Conservation (phyloP, 2,797 vertebrate species). For the Rhinophrynus dorsalis region DNA sequence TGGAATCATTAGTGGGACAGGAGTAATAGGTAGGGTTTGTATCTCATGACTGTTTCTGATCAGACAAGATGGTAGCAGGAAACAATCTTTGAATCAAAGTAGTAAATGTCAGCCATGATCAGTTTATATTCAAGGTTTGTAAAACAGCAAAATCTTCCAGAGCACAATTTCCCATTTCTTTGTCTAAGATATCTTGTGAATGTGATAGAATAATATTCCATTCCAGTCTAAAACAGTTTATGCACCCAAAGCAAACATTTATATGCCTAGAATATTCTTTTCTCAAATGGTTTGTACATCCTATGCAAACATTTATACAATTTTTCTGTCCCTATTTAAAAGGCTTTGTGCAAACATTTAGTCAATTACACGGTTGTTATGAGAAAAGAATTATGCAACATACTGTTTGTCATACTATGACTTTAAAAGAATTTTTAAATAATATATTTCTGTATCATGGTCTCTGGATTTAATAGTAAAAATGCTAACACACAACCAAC, state of each 20-base stretch:
- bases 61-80: too few species aligned
- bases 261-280: conserved; percentile 18
- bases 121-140: too few species aligned
- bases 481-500: too few species aligned
- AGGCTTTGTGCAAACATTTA: background rate
- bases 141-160: background rate
- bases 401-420: background rate
- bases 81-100: too few species aligned
- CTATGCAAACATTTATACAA: conserved; percentile 38
- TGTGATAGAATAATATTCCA: conserved; percentile 9
- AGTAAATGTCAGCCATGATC: too few species aligned
- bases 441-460: too few species aligned
- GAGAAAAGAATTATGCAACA: background rate
- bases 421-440: too few species aligned
- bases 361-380: conserved; percentile 5
- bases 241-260: conserved; percentile 36
- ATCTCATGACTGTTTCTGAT: too few species aligned
- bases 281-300: conserved; percentile 23
- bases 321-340: conserved; percentile 11
- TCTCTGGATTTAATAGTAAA: too few species aligned
- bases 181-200: conserved; percentile 3
- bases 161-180: background rate
- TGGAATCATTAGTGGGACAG: too few species aligned
- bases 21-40: too few species aligned
- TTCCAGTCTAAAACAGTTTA: conserved; percentile 6